Percentiles rank a stretch among this genome's conserved stretches.
Evolutionary conservation across 2,113 vertebrate genomes (phyloP).

Genomic region (Ophiodon elongatus): DNA sequence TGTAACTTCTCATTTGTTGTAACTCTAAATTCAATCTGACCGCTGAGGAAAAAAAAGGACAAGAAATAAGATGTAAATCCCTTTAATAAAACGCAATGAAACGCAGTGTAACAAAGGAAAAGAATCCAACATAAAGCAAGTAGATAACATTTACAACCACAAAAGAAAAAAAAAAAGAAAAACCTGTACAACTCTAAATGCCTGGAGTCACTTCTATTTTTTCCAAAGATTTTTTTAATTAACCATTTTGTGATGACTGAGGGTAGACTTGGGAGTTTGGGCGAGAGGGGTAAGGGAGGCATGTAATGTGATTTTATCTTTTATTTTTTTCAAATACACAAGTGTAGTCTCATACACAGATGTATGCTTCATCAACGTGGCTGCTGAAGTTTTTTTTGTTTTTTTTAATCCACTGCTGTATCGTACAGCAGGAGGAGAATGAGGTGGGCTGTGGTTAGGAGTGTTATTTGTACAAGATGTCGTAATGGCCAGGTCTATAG

Average conservation of each 20-base stretch:
- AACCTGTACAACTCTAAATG: slow-evolving; percentile 88
- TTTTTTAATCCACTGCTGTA: slow-evolving; percentile 47
- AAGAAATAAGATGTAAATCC: slow-evolving; percentile 83
- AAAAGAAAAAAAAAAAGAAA: slow-evolving; percentile 82
- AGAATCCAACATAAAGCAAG: slow-evolving; percentile 84
- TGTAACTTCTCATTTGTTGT: not conserved
- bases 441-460: slow-evolving; percentile 42
- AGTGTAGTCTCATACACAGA: slow-evolving; percentile 75
- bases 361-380: slow-evolving; percentile 74
- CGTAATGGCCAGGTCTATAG: slow-evolving; percentile 95
- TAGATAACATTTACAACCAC: slow-evolving; percentile 93
- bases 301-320: slow-evolving; percentile 67
- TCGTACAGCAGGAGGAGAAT: slow-evolving; percentile 31
- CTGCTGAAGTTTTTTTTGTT: slow-evolving; percentile 60
- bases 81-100: slow-evolving; percentile 94
- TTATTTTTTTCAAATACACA: slow-evolving; percentile 67
- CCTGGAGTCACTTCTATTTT: slow-evolving; percentile 82
- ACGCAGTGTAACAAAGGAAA: slow-evolving; percentile 87
- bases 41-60: not conserved
- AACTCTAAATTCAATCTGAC: too few species aligned
- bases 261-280: slow-evolving; percentile 41
- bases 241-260: slow-evolving; percentile 68
- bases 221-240: slow-evolving; percentile 64
- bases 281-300: slow-evolving; percentile 49
- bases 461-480: slow-evolving; percentile 95